Percentiles rank a stretch among this genome's conserved stretches.
phyloP scores from a whole-genome alignment of 2,888 invertebrate species.

The Reticulitermes lucifugus region DNA sequence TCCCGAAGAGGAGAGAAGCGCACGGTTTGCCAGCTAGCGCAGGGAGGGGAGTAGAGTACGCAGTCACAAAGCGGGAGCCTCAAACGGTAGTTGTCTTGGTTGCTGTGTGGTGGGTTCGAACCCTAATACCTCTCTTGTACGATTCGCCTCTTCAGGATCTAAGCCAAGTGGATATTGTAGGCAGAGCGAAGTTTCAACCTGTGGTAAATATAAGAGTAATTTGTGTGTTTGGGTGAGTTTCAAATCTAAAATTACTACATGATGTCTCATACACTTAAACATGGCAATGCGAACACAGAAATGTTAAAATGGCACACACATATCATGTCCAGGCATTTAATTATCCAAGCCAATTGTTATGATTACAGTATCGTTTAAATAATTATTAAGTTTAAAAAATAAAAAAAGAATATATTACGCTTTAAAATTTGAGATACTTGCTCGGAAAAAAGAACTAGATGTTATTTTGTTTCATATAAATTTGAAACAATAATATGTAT shows the following conservation, averaged over 20 bases:
- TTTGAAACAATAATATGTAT: too few relatives aligned
- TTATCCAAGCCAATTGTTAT: too few relatives aligned
- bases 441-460: too few relatives aligned
- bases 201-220: constrained; percentile 3
- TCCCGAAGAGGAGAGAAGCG: background rate
- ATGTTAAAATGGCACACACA: too few relatives aligned
- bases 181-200: background rate
- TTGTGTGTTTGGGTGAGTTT: constrained; percentile 24
- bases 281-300: background rate
- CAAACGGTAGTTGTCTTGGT: background rate
- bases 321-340: too few relatives aligned
- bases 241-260: constrained; percentile 19
- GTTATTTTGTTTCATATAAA: too few relatives aligned
- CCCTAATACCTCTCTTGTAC: background rate
- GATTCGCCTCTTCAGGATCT: background rate
- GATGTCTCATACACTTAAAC: background rate
- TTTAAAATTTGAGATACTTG: too few relatives aligned
- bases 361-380: too few relatives aligned
- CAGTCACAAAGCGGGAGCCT: background rate
- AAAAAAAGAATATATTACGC: too few relatives aligned
- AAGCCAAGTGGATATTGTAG: background rate
- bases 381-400: too few relatives aligned
- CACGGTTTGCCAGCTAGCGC: background rate
- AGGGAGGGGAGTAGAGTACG: background rate
- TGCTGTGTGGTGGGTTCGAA: background rate